A percentile compares a stretch with the other conserved stretches of the same genome.
Evolutionary conservation across 1,140 invertebrate genomes (phyloP).

Genomic region (Macrotrachela quadricornifera): DNA sequence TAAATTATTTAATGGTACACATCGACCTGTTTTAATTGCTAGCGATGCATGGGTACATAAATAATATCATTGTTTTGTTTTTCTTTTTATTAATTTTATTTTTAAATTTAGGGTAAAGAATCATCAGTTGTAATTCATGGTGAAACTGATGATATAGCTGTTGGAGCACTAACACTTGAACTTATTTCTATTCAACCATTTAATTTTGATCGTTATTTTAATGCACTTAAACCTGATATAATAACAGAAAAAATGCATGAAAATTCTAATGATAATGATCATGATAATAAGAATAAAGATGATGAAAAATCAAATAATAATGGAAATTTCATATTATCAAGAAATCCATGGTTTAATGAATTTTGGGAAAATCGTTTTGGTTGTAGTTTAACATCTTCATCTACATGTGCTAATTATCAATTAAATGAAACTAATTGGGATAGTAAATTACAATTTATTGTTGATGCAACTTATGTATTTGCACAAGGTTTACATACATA

Average conservation of each 20-base stretch:
- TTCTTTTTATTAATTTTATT: too few species aligned
- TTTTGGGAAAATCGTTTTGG: slow-evolving; percentile 50
- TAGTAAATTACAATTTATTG: too few species aligned
- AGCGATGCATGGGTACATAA: slow-evolving; percentile 53
- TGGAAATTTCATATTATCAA: slow-evolving; percentile 42
- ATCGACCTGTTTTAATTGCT: slow-evolving; percentile 44
- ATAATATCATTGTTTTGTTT: slow-evolving; percentile 47
- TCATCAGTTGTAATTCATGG: too few species aligned
- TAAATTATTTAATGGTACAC: not conserved
- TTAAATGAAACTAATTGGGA: too few species aligned
- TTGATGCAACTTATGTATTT: too few species aligned
- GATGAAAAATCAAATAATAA: slow-evolving; percentile 23
- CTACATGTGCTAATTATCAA: too few species aligned
- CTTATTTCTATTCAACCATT: slow-evolving; percentile 30
- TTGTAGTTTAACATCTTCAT: slow-evolving; percentile 32
- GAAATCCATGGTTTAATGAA: slow-evolving; percentile 54
- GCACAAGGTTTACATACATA: too few species aligned
- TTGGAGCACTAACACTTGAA: slow-evolving; percentile 53
- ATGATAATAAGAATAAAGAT: too few species aligned
- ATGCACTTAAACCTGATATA: too few species aligned
- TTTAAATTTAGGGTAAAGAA: too few species aligned
- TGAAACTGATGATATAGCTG: slow-evolving; percentile 43
- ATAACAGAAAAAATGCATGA: slow-evolving; percentile 19
- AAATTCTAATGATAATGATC: slow-evolving; percentile 17
- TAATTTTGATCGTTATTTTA: slow-evolving; percentile 17